Conservation (phyloP, 2,113 vertebrate genomes). For the Chaetura pelagica region DNA sequence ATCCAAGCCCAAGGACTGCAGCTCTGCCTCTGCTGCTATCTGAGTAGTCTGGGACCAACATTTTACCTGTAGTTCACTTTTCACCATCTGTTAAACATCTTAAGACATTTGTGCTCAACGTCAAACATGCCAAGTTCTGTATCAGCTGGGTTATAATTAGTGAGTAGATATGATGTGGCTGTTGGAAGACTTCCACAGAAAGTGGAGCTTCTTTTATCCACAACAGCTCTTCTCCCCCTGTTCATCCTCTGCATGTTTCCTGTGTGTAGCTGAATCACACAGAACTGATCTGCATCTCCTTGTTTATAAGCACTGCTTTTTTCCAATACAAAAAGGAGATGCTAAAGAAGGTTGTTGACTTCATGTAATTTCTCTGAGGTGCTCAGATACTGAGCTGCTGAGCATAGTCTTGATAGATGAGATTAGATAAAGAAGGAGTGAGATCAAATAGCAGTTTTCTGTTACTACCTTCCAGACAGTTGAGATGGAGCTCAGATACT, state of each 20-base stretch:
- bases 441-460: constrained; percentile 73
- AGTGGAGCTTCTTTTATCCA: constrained; percentile 37
- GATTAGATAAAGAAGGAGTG: constrained; percentile 65
- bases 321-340: constrained; percentile 23
- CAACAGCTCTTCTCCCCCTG: background rate
- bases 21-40: constrained; percentile 31
- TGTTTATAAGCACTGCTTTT: constrained; percentile 27
- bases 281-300: background rate
- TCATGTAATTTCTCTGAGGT: constrained; percentile 60
- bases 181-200: constrained; percentile 50
- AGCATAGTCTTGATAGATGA: constrained; percentile 53
- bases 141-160: constrained; percentile 58
- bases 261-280: background rate
- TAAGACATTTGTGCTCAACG: constrained; percentile 1
- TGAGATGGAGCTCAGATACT: constrained; percentile 59
- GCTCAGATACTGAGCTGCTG: constrained; percentile 10
- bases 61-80: constrained; percentile 57
- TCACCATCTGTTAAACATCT: constrained; percentile 63
- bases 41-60: constrained; percentile 38
- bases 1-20: constrained; percentile 22
- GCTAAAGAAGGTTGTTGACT: constrained; percentile 46
- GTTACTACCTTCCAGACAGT: constrained; percentile 67
- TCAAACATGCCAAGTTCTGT: background rate
- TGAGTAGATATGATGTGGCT: constrained; percentile 30
- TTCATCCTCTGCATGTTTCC: background rate